These are phyloP conservation scores for Nephotettix cincticeps DNA, from an alignment of 1,140 invertebrate genomes.

Conservation along the genomic window DNA sequence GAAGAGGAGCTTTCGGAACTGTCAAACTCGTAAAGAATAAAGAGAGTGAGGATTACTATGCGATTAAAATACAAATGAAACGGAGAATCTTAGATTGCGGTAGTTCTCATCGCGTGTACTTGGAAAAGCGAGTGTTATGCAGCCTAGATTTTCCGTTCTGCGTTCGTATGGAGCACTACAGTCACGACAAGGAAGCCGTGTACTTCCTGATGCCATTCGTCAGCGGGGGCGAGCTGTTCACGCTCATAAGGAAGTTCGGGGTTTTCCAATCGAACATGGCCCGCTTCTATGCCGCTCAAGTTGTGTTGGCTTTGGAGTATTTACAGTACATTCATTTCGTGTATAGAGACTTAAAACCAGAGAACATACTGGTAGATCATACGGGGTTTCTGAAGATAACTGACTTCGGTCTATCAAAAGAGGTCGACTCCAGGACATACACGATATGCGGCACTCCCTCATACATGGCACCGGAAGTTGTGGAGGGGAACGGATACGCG, in stretches of 20 bases:
- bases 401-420: conserved; percentile 39
- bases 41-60: conserved; percentile 60
- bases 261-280: conserved; percentile 80
- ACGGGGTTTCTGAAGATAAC: conserved; percentile 64
- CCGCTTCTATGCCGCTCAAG: conserved; percentile 92
- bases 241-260: conserved; percentile 66
- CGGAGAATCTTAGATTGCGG: conserved; percentile 80
- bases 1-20: conserved; percentile 87
- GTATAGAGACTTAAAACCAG: conserved; percentile 94
- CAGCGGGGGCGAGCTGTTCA: conserved; percentile 82
- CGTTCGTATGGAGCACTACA: conserved; percentile 77
- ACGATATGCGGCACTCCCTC: conserved; percentile 96
- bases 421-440: conserved; percentile 62
- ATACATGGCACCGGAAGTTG: conserved; percentile 94
- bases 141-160: conserved; percentile 81
- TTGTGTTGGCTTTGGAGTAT: conserved; percentile 90
- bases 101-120: conserved; percentile 73
- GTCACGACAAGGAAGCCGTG: conserved; percentile 85
- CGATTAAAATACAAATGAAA: conserved; percentile 92
- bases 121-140: conserved; percentile 80
- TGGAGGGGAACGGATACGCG: conserved; percentile 93
- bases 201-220: conserved; percentile 83
- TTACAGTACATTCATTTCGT: conserved; percentile 87
- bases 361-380: conserved; percentile 88
- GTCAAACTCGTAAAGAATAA: conserved; percentile 78